Base-by-base conservation (phyloP, 2,113 vertebrate species). In the Ceuthmochares aereus region DNA sequence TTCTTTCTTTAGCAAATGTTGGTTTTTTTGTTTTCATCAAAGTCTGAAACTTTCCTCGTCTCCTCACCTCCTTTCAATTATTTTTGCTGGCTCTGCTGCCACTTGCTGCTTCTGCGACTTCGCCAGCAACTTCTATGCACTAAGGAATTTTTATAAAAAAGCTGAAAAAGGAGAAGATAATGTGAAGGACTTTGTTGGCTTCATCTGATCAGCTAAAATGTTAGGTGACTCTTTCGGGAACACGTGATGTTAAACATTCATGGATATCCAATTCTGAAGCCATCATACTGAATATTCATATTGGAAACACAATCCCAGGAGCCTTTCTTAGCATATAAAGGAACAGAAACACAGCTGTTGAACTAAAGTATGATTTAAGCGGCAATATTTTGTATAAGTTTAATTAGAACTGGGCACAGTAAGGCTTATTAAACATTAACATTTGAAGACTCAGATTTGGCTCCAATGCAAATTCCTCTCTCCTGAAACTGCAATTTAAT, bases 81-180 rank as follows among this genome's bases (percentile, higher is more conserved):
- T 7, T 67, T 86, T 43, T 91, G 36, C 47, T 84, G 36, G 18
- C 16, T 37, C 40, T 62, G 30, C 12, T 68, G 19, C 7, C 45
- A 96, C 68, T 22, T 86, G 47, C 47, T 84, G 22, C 36, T 87
- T 81, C 67, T 89, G 56, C 47, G 88, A 89, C 70, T 92, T 80
- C 83, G 20, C 13, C n/a, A 77, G n/a, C 30, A 70, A 89, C 42
- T 70, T 14, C 23, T 79, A 73, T 19, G 10, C n/a, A 69, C 42
- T 51, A 42, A 34, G 23, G 23, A 89, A 92, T 40, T 22, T 49
- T 23, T 49, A 22, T 32, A 72, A 59, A 72, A 67, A 42, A 26
- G 12, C 15, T 1, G 12, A 16, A 14, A 73, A 37, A 27, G 8
- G 3, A 45, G 5, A 80, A 45, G 21, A 76, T 37, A 64, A 64